These are phyloP conservation scores for Lamproptera curius DNA, from an alignment of 2,888 invertebrate genomes.

Conservation along the genomic window DNA sequence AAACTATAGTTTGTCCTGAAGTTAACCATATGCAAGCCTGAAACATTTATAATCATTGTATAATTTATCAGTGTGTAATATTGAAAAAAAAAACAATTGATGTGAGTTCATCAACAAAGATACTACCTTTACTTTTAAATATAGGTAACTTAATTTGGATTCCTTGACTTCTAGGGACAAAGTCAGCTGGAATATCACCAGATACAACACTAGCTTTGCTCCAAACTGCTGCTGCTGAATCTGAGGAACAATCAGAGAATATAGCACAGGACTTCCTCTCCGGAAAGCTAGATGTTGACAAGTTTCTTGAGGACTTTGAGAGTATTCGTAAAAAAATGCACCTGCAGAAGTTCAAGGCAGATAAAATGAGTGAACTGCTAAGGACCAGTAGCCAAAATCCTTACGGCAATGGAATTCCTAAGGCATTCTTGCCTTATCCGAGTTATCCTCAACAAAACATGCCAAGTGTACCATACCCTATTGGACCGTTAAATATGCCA, in stretches of 20 bases:
- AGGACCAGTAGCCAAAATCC: conserved; percentile 52
- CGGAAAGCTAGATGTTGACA: conserved; percentile 84
- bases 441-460: conserved; percentile 67
- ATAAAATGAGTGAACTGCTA: conserved; percentile 91
- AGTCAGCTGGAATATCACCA: conserved; percentile 86
- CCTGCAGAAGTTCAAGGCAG: conserved; percentile 91
- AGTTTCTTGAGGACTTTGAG: conserved; percentile 91
- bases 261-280: conserved; percentile 89
- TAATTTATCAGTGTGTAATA: too few species aligned
- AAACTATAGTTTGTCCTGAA: too few species aligned
- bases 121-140: too few species aligned
- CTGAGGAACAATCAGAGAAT: conserved; percentile 95
- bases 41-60: too few species aligned
- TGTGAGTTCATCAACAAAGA: too few species aligned
- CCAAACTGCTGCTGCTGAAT: conserved; percentile 94
- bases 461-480: conserved; percentile 83
- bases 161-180: conserved; percentile 78
- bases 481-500: conserved; percentile 87
- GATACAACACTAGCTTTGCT: conserved; percentile 93
- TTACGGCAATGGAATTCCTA: conserved; percentile 58
- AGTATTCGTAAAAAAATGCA: conserved; percentile 79
- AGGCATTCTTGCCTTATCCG: conserved; percentile 66
- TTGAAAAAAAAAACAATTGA: too few species aligned
- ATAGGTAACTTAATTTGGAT: too few species aligned
- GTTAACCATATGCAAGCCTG: too few species aligned